Percentiles rank a stretch among this genome's conserved stretches.
Evolutionary conservation across 2,888 invertebrate genomes (phyloP).

Genomic region (Hydrotaea cyrtoneurina): DNA sequence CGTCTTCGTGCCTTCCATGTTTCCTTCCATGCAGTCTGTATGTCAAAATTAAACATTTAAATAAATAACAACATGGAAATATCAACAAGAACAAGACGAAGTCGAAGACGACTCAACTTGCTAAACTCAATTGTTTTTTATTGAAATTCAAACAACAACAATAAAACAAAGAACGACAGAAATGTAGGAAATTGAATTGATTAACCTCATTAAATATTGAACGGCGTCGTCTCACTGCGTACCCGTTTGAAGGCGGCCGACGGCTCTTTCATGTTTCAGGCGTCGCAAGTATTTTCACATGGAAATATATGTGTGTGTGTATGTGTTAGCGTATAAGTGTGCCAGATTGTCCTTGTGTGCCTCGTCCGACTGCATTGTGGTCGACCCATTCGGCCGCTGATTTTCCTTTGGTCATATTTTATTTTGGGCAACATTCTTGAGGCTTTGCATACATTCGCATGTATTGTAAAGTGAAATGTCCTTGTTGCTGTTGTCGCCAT

Average conservation of each 20-base stretch:
- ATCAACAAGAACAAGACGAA: background rate
- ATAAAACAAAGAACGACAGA: background rate
- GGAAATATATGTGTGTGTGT: no score
- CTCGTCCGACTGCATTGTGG: background rate
- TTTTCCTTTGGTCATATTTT: background rate
- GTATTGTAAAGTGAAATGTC: background rate
- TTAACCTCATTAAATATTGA: slow-evolving; percentile 46
- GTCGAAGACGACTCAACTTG: no score
- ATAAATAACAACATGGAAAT: slow-evolving; percentile 24
- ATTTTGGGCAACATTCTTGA: background rate
- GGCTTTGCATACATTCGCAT: background rate
- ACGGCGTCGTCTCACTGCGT: background rate
- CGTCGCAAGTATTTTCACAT: no score
- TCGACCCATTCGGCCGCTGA: background rate
- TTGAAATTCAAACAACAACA: no score
- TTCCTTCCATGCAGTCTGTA: no score
- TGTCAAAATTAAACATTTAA: background rate
- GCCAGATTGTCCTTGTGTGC: no score
- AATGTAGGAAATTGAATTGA: slow-evolving; percentile 46
- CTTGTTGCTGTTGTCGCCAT: background rate
- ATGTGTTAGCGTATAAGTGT: background rate
- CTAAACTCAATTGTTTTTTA: no score
- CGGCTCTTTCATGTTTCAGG: no score
- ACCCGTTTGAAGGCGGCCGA: background rate
- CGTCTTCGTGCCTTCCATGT: background rate